These are phyloP conservation scores for Caenorhabditis elegans DNA, from an alignment of 1,140 invertebrate genomes.

Conservation along the genomic window DNA sequence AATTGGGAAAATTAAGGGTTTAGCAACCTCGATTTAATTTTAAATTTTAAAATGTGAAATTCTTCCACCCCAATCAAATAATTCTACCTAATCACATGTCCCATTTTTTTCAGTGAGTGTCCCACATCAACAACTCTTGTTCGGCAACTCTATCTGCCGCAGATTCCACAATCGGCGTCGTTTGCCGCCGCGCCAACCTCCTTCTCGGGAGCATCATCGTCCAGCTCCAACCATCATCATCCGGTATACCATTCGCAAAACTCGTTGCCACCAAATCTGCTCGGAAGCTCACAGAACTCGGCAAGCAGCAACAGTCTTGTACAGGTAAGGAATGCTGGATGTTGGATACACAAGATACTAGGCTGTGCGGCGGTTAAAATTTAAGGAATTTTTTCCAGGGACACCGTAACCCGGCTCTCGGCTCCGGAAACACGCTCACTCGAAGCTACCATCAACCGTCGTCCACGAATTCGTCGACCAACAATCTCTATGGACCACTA, in stretches of 20 bases:
- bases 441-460: slow-evolving; percentile 28
- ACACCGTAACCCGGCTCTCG: slow-evolving; percentile 9
- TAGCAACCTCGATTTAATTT: too few species aligned
- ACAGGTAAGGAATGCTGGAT: background rate
- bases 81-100: background rate
- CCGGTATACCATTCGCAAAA: slow-evolving; percentile 2
- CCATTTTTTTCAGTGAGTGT: slow-evolving; percentile 38
- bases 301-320: slow-evolving; percentile 33
- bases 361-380: too few species aligned
- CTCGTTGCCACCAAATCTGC: background rate
- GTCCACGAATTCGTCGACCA: background rate
- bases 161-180: slow-evolving; percentile 2
- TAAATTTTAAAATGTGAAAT: too few species aligned
- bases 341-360: background rate
- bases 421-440: background rate
- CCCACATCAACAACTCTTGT: slow-evolving; percentile 31
- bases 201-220: background rate
- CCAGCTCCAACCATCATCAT: slow-evolving; percentile 2
- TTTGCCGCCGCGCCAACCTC: background rate
- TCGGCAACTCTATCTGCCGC: slow-evolving; percentile 36
- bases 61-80: too few species aligned
- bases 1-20: too few species aligned
- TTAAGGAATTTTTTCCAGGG: background rate
- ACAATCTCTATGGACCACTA: slow-evolving; percentile 11
- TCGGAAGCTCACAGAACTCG: background rate